phyloP scores from a whole-genome alignment of 2,888 invertebrate species.

The Steinernema hermaphroditum region DNA sequence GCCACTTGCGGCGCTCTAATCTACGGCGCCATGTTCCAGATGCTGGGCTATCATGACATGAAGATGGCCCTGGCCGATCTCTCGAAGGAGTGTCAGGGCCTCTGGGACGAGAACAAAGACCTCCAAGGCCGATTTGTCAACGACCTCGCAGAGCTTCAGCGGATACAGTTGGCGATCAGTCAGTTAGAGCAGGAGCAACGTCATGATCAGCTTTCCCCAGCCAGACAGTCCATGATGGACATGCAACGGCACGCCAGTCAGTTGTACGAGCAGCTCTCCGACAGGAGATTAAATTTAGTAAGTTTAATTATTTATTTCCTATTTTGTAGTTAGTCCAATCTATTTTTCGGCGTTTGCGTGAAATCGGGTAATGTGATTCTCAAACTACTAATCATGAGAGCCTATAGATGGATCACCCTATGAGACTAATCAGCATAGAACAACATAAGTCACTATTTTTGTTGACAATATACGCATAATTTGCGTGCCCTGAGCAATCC shows the following conservation, averaged over 20 bases:
- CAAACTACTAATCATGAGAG: no score
- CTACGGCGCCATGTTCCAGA: neutral
- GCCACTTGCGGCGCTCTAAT: neutral
- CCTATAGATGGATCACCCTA: no score
- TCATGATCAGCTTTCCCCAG: conserved; percentile 54
- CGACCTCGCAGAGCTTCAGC: conserved; percentile 63
- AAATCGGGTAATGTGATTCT: no score
- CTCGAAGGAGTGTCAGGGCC: conserved; percentile 55
- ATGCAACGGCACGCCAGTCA: conserved; percentile 58
- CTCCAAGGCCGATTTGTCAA: conserved; percentile 62
- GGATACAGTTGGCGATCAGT: conserved; percentile 56
- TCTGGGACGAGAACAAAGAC: conserved; percentile 66
- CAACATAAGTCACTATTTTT: no score
- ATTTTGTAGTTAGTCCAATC: no score
- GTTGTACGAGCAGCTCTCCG: conserved; percentile 57
- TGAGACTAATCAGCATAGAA: no score
- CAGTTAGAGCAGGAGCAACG: conserved; percentile 56
- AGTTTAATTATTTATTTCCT: conserved; percentile 29
- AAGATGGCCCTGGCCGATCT: conserved; percentile 46
- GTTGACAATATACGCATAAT: no score
- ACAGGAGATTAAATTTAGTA: conserved; percentile 47
- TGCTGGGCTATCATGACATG: conserved; percentile 39
- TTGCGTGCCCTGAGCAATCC: no score
- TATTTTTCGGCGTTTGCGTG: neutral
- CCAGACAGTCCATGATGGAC: conserved; percentile 51